phyloP scores from a whole-genome alignment of 2,888 invertebrate genomes.

The Pseudeuparius sepicola region DNA sequence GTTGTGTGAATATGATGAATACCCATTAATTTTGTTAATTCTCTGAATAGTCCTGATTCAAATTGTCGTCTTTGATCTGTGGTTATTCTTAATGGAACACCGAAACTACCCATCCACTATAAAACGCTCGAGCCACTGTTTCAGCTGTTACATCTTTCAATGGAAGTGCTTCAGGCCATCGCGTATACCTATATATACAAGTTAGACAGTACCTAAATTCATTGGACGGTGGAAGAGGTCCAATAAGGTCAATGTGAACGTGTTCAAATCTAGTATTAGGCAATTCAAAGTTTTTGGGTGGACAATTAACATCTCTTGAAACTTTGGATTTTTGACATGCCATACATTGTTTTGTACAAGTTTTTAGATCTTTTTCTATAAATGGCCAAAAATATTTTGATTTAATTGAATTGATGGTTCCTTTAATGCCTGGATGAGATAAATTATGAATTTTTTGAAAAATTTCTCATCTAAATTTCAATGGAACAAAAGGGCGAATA shows the following conservation, averaged over 20 bases:
- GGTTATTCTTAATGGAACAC: constrained; percentile 28
- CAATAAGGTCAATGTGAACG: constrained; percentile 38
- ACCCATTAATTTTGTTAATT: constrained; percentile 22
- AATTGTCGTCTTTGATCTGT: constrained; percentile 25
- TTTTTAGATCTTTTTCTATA: neutral
- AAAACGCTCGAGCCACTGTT: constrained; percentile 27
- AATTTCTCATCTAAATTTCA: no score
- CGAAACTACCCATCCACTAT: constrained; percentile 30
- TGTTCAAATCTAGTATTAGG: constrained; percentile 31
- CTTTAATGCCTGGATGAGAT: constrained; percentile 7
- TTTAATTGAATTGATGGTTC: neutral
- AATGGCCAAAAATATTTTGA: constrained; percentile 4
- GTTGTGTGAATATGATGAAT: constrained; percentile 25
- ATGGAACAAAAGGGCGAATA: constrained; percentile 8
- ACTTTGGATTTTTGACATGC: no score
- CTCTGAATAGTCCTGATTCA: constrained; percentile 22
- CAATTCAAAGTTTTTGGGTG: no score
- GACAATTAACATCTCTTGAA: no score
- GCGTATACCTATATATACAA: constrained; percentile 28
- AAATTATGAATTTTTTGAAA: no score
- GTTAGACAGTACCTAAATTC: constrained; percentile 30
- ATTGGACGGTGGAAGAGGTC: constrained; percentile 32
- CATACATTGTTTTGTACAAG: no score
- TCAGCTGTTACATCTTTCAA: constrained; percentile 27
- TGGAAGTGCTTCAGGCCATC: constrained; percentile 31